Percentiles rank a stretch among this genome's conserved stretches.
phyloP scores from a whole-genome alignment of 35 echinoderm and acorn worm genomes.

The Hemicentrotus pulcherrimus region DNA sequence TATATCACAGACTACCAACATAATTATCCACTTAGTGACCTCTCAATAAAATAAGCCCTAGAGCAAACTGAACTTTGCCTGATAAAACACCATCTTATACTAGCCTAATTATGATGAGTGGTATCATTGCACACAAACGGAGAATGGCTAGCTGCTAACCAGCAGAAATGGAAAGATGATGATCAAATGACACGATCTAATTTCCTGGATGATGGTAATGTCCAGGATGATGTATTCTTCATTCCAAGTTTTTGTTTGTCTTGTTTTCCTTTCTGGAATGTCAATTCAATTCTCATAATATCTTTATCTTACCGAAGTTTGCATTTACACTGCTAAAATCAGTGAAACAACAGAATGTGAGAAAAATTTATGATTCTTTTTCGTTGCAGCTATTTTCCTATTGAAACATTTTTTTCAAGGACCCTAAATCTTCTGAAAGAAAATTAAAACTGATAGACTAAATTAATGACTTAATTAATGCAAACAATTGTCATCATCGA shows the following conservation, averaged over 20 bases:
- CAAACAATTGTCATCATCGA: neutral
- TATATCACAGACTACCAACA: neutral
- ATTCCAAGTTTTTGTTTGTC: neutral
- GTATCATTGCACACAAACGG: neutral
- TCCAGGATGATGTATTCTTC: neutral
- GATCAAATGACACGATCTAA: constrained; percentile 42
- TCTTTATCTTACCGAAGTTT: no score
- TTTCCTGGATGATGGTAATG: constrained; percentile 22
- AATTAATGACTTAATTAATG: neutral
- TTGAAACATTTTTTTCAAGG: neutral
- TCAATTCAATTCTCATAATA: no score
- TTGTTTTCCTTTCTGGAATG: neutral
- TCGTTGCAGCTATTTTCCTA: no score
- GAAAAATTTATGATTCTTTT: no score
- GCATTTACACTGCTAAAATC: no score
- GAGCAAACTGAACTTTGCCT: constrained; percentile 10
- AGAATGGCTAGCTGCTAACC: constrained; percentile 25
- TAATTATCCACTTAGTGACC: constrained; percentile 18
- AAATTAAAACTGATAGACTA: neutral
- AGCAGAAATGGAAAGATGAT: constrained; percentile 24
- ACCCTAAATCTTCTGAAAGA: neutral
- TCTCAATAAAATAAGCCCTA: neutral
- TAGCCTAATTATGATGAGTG: neutral
- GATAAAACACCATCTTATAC: constrained; percentile 11
- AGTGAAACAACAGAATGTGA: no score